Evolutionary conservation across 2,888 invertebrate species (phyloP).

Genomic region (Melinaea marsaeus): DNA sequence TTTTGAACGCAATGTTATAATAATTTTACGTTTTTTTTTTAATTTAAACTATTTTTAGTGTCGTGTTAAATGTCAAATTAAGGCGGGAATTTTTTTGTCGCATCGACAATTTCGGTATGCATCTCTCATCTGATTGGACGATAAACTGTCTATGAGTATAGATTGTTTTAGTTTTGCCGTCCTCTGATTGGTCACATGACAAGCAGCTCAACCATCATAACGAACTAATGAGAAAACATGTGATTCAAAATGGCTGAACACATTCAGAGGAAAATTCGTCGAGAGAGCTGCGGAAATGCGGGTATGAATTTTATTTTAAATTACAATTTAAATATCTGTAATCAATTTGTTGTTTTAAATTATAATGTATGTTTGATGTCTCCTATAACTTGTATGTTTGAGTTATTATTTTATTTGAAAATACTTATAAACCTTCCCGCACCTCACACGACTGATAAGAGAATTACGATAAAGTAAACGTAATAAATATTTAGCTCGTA

Average conservation of each 20-base stretch:
- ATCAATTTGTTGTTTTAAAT: not conserved
- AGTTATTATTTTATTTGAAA: not conserved
- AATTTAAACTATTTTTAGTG: constrained; percentile 33
- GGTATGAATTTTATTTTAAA: constrained; percentile 49
- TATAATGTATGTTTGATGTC: not conserved
- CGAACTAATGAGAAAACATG: constrained; percentile 61
- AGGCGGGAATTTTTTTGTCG: constrained; percentile 40
- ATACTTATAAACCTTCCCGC: not conserved
- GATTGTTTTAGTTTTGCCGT: constrained; percentile 44
- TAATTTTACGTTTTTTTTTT: constrained; percentile 10
- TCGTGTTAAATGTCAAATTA: constrained; percentile 42
- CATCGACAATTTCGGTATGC: constrained; percentile 33
- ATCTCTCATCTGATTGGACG: constrained; percentile 42
- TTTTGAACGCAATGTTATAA: constrained; percentile 27
- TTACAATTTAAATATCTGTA: constrained; percentile 2
- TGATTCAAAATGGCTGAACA: constrained; percentile 70
- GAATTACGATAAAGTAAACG: not conserved
- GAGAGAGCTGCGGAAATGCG: constrained; percentile 38
- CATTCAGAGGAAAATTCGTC: constrained; percentile 49
- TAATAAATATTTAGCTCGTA: constrained; percentile 4
- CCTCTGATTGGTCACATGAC: constrained; percentile 71
- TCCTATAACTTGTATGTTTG: not conserved
- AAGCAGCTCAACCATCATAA: constrained; percentile 46
- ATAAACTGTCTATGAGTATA: constrained; percentile 34
- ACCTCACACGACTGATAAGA: not conserved